phyloP scores from a whole-genome alignment of 53 echinoderm and acorn worm genomes.

The Henricia sp. region DNA sequence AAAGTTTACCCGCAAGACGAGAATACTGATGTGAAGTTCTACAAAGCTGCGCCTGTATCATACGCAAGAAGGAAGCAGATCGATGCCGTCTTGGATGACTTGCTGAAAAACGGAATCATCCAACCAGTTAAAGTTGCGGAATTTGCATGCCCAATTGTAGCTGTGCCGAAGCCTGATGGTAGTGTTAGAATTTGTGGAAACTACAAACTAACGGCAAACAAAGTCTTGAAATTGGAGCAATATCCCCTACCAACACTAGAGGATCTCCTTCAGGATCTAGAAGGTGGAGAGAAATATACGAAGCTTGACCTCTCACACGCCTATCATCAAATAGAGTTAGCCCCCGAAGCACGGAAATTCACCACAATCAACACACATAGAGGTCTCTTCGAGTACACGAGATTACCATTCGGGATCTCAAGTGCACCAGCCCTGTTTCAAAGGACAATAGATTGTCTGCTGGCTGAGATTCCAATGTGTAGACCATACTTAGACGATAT shows the following conservation, averaged over 20 bases:
- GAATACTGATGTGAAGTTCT: conserved; percentile 38
- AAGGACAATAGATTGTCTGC: conserved; percentile 36
- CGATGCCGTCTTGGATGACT: conserved; percentile 48
- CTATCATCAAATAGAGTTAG: conserved; percentile 72
- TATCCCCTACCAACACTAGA: conserved; percentile 66
- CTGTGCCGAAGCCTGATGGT: conserved; percentile 59
- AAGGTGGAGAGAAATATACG: conserved; percentile 66
- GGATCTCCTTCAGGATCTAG: conserved; percentile 64
- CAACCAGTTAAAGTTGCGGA: conserved; percentile 61
- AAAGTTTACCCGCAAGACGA: conserved; percentile 56
- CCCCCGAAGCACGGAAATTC: conserved; percentile 45
- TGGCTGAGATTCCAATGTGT: conserved; percentile 60
- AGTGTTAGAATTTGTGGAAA: conserved; percentile 70
- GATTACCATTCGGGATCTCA: conserved; percentile 57
- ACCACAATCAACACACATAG: conserved; percentile 62
- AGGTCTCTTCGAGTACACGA: conserved; percentile 41
- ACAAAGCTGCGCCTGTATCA: conserved; percentile 63
- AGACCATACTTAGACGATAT: conserved; percentile 68
- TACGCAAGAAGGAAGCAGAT: conserved; percentile 66
- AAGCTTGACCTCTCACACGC: conserved; percentile 72
- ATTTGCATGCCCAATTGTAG: conserved; percentile 71
- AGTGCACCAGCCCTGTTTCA: conserved; percentile 62
- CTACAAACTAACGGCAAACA: conserved; percentile 73
- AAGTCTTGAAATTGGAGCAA: conserved; percentile 56
- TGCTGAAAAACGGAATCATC: conserved; percentile 60